These are phyloP conservation scores for Cerceris ruficornis DNA, from an alignment of 2,888 invertebrate genomes.

Conservation along the genomic window DNA sequence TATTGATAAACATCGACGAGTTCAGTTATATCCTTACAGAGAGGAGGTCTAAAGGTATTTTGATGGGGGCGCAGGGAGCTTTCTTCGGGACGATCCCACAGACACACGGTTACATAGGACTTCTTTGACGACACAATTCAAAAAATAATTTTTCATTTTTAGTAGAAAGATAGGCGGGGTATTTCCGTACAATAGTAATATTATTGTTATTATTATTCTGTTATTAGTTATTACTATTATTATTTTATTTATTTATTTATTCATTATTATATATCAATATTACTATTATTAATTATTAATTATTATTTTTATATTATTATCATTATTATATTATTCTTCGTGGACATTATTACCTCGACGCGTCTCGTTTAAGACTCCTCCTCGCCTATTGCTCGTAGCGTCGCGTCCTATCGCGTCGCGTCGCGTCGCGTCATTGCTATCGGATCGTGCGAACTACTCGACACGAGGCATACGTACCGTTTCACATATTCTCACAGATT, in stretches of 20 bases:
- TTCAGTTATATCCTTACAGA: conserved; percentile 60
- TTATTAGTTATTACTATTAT: conserved; percentile 59
- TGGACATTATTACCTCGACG: conserved; percentile 67
- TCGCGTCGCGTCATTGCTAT: conserved; percentile 37
- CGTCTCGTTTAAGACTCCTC: conserved; percentile 28
- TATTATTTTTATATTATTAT: conserved; percentile 42
- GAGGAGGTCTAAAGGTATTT: conserved; percentile 47
- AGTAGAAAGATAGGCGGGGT: conserved; percentile 79
- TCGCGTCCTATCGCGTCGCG: conserved; percentile 45
- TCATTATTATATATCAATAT: conserved; percentile 52
- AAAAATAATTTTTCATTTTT: conserved; percentile 77
- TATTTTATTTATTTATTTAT: conserved; percentile 51
- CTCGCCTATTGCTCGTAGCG: conserved; percentile 54
- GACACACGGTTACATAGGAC: conserved; percentile 65
- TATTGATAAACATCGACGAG: conserved; percentile 76
- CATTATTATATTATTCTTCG: conserved; percentile 58
- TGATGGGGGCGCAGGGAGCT: conserved; percentile 30
- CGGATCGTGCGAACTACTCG: conserved; percentile 34
- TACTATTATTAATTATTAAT: conserved; percentile 55
- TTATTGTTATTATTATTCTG: conserved; percentile 63
- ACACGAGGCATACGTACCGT: conserved; percentile 39
- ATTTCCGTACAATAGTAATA: conserved; percentile 70
- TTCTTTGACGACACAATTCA: conserved; percentile 76
- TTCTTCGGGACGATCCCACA: conserved; percentile 61
- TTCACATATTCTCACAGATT: conserved; percentile 29